Conservation (phyloP, 1,140 invertebrate genomes). For the Microvelia longipes region DNA sequence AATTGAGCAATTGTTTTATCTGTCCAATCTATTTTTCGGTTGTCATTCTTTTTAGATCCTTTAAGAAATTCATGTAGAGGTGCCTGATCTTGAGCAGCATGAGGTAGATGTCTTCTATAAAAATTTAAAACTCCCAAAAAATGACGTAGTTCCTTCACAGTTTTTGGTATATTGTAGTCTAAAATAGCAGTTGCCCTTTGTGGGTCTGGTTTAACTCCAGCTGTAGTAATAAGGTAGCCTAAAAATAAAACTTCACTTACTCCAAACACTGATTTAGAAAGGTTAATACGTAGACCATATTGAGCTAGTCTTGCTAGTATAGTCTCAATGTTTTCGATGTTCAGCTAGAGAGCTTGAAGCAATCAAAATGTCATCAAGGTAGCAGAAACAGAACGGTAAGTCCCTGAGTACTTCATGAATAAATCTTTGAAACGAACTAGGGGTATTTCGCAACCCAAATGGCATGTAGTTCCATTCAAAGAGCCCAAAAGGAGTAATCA, state of each 20-base stretch:
- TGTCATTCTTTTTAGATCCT: constrained; percentile 22
- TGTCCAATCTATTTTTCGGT: constrained; percentile 3
- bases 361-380: constrained; percentile 13
- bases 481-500: constrained; percentile 25
- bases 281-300: constrained; percentile 17
- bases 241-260: constrained; percentile 19
- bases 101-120: neutral
- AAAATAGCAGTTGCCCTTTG: neutral
- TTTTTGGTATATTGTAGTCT: constrained; percentile 1
- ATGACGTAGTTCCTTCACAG: neutral
- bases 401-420: constrained; percentile 28
- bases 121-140: constrained; percentile 10
- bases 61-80: constrained; percentile 18
- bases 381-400: neutral
- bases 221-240: constrained; percentile 14
- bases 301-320: constrained; percentile 27
- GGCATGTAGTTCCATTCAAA: constrained; percentile 28
- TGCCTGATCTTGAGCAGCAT: neutral
- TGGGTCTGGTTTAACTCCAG: constrained; percentile 5
- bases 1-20: constrained; percentile 25
- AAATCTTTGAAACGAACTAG: constrained; percentile 31
- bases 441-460: constrained; percentile 34
- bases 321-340: constrained; percentile 25
- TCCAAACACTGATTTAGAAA: constrained; percentile 22
- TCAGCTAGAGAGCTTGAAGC: constrained; percentile 14